phyloP scores from a whole-genome alignment of 2,113 vertebrate genomes.

The Mesembrinibis cayennensis region DNA sequence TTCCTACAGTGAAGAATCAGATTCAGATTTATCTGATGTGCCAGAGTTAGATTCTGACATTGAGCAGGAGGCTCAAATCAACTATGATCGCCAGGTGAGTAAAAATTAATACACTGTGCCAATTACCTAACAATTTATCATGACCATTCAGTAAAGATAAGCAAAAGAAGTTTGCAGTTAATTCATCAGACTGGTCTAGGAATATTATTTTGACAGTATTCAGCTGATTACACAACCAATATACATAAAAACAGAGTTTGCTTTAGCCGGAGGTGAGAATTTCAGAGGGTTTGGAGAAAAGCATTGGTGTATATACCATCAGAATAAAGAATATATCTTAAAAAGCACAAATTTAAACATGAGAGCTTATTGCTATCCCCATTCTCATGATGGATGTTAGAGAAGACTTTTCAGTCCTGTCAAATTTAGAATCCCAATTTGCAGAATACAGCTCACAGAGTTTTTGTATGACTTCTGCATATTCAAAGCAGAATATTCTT shows the following conservation, averaged over 20 bases:
- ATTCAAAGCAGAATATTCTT: background rate
- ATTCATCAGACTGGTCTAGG: background rate
- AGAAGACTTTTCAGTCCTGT: background rate
- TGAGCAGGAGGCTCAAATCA: constrained; percentile 97
- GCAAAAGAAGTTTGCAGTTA: background rate
- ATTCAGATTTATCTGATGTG: constrained; percentile 94
- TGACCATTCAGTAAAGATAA: background rate
- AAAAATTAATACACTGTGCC: background rate
- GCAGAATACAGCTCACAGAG: background rate
- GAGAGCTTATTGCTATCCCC: background rate
- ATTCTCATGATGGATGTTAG: background rate
- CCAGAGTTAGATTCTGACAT: constrained; percentile 97
- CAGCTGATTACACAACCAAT: background rate
- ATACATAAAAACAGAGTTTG: background rate
- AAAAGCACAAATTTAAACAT: background rate
- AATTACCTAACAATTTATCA: background rate
- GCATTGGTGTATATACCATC: background rate
- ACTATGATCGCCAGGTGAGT: constrained; percentile 93
- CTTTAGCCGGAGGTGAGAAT: background rate
- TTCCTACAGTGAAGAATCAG: constrained; percentile 95
- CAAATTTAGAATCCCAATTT: background rate
- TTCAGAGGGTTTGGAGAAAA: background rate
- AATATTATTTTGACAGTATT: background rate
- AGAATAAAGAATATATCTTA: background rate
- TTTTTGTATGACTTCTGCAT: background rate